Evolutionary conservation across 2,113 vertebrate genomes (phyloP).

Genomic region (Pygoscelis antarcticus): DNA sequence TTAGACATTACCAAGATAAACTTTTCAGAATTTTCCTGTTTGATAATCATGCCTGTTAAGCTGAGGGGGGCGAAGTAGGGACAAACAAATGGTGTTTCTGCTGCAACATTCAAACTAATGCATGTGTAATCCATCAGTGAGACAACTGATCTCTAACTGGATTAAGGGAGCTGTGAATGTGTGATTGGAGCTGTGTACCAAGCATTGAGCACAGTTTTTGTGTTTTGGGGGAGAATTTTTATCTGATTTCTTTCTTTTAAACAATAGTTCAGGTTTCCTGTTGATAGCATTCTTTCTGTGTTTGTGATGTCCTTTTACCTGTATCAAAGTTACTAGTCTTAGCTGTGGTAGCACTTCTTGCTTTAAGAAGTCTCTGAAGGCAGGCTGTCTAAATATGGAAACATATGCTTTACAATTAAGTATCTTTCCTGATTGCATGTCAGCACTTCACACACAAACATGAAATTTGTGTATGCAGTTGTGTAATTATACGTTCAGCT

Average conservation of each 20-base stretch:
- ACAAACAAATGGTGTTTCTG: not conserved
- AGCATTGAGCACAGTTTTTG: not conserved
- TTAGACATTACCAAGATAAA: not conserved
- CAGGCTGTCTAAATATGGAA: not conserved
- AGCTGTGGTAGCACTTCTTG: not conserved
- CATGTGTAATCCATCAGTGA: not conserved
- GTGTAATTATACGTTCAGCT: not conserved
- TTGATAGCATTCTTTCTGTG: not conserved
- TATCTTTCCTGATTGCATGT: not conserved
- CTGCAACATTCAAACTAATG: not conserved
- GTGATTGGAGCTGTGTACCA: not conserved
- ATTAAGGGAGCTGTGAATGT: not conserved
- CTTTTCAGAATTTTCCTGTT: not conserved
- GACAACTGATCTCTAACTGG: not conserved
- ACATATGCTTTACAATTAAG: not conserved
- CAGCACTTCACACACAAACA: not conserved
- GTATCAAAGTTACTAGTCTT: not conserved
- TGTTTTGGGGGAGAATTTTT: not conserved
- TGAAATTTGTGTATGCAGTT: not conserved
- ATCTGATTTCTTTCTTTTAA: not conserved
- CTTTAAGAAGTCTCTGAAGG: not conserved
- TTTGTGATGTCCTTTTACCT: not conserved
- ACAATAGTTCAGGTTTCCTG: accelerated
- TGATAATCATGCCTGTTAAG: not conserved
- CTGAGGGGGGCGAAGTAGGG: not conserved